Evolutionary conservation across 2,797 vertebrate species (phyloP), one percentile per base, ranked within the genome.

Genomic region (Crenichthys baileyi): DNA sequence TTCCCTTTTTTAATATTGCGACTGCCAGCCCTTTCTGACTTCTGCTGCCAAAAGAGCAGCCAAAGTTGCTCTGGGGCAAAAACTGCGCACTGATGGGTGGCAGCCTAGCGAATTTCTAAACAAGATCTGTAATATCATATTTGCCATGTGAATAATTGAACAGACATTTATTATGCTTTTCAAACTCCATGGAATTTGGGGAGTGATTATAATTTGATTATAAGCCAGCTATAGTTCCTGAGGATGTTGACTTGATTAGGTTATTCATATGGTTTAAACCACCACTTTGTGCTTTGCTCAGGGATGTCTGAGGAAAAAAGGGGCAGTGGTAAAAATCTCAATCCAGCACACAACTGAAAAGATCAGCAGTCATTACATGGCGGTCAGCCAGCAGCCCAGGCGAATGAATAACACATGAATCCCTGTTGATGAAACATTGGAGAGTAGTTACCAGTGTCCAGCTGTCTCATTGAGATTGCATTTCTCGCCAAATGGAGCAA

Each of bases 81-180:
- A 91, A 90, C 87, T 79, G 86, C 51, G 73, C 86, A 83, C 79
- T 87, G 91, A 92, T 88, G 90, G 90, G 83, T 90, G 91, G 90
- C 86, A 84, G 87, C 83, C 89, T 39, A 61, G 79, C 58, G 76
- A 81, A 93, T 94, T 95, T 90, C 94, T 95, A 94, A 96, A 94
- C 94, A 94, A 94, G 89, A 88, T 87, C 88, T 88, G 83, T 93
- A 90, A 93, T 93, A 95, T 94, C 84, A 94, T 93, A 95, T 95
- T 95, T 95, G 82, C 92, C 75, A 79, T 86, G 90, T 96, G 92
- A 96, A 96, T 96, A 95, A 96, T 96, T 96, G 89, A 96, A 93
- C 81, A 94, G 91, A 89, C 76, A 92, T 95, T 95, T 95, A 95
- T 96, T 93, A 95, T 88, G 89, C 88, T 85, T 93, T 90, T 90